Evolutionary conservation across 2,888 invertebrate genomes (phyloP).

Genomic region (Eupithecia tripunctaria): DNA sequence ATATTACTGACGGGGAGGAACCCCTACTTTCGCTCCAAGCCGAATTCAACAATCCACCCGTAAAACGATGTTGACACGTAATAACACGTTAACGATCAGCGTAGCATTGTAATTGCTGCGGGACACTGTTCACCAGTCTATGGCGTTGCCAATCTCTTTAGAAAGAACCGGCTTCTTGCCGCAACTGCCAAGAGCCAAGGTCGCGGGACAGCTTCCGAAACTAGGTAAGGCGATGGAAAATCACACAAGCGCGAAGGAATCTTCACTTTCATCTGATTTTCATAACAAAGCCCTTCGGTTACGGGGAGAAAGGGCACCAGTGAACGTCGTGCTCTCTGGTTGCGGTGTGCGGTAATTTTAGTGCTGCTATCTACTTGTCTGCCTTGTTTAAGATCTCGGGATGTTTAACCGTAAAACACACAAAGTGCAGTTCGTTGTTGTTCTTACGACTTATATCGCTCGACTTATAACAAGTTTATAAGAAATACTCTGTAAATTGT

Average conservation of each 20-base stretch:
- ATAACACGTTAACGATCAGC: constrained; percentile 38
- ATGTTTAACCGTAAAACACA: constrained; percentile 14
- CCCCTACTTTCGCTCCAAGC: constrained; percentile 2
- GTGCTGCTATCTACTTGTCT: background rate
- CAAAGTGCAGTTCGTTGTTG: background rate
- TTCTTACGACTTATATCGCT: background rate
- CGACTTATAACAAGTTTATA: background rate
- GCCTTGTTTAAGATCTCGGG: constrained; percentile 6
- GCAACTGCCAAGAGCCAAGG: constrained; percentile 24
- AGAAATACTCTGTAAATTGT: background rate
- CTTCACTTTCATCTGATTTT: constrained; percentile 30
- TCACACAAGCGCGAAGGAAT: background rate
- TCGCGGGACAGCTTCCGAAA: constrained; percentile 25
- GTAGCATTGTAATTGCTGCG: constrained; percentile 36
- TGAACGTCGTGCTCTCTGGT: constrained; percentile 16
- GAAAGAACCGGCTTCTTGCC: constrained; percentile 28
- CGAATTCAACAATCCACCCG: constrained; percentile 13
- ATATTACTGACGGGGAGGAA: background rate
- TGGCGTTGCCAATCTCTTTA: constrained; percentile 33
- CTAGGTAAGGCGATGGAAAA: background rate
- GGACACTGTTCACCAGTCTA: constrained; percentile 19
- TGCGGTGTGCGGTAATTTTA: constrained; percentile 22
- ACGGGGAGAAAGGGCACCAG: constrained; percentile 18
- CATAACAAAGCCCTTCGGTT: constrained; percentile 25
- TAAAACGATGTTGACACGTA: constrained; percentile 39